Conservation (phyloP, 2,797 vertebrate genomes). For the Varecia variegata region DNA sequence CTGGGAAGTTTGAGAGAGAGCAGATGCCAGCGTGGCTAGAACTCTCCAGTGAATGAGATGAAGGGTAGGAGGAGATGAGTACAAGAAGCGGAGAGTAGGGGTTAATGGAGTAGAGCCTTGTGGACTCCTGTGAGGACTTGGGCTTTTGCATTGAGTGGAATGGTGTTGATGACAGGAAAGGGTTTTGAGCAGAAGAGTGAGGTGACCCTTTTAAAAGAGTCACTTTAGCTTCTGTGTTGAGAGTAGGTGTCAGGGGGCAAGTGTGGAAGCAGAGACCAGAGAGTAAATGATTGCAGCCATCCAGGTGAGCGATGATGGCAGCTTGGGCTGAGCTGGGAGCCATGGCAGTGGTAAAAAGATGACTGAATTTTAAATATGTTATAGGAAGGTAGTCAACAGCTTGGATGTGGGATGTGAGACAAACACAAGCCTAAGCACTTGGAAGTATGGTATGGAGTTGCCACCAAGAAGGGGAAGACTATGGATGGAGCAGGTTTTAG, state of each 20-base stretch:
- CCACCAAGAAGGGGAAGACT: not conserved
- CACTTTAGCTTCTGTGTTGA: not conserved
- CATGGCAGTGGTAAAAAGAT: not conserved
- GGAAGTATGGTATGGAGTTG: not conserved
- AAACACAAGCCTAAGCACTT: not conserved
- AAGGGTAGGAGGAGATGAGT: not conserved
- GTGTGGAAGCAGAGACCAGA: not conserved
- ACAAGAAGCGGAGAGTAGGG: not conserved
- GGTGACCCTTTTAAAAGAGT: not conserved
- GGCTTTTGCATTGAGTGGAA: not conserved
- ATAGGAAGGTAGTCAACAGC: not conserved
- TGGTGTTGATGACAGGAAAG: not conserved
- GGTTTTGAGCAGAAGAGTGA: not conserved
- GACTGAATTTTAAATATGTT: not conserved
- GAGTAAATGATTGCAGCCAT: not conserved
- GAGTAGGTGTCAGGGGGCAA: not conserved
- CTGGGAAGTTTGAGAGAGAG: too few species aligned
- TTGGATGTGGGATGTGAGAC: not conserved
- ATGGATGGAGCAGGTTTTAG: not conserved
- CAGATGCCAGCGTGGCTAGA: not conserved
- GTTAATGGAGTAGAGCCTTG: not conserved
- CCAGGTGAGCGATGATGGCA: not conserved
- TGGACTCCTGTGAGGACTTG: not conserved
- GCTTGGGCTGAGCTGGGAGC: not conserved
- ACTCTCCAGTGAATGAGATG: not conserved